Conservation (phyloP, 2,888 invertebrate species). For the Melieria omissa region DNA sequence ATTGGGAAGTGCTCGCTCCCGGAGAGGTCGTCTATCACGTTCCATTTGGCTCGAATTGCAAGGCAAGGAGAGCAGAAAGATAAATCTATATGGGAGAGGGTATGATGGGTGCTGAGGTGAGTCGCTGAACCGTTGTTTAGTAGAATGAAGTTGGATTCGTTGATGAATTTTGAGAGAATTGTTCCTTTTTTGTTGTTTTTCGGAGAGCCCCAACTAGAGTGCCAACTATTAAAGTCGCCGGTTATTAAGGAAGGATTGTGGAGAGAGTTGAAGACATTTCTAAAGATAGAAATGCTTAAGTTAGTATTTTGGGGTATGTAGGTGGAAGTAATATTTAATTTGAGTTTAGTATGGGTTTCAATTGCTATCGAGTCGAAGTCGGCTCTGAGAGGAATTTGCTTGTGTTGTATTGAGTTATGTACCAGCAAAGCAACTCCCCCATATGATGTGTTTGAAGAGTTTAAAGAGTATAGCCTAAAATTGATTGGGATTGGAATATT, state of each 20-base stretch:
- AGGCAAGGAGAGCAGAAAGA: constrained; percentile 31
- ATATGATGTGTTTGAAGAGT: not conserved
- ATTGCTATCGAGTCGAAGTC: not conserved
- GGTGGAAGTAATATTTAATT: constrained; percentile 34
- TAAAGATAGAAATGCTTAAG: constrained; percentile 4
- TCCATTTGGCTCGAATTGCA: constrained; percentile 10
- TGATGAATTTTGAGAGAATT: constrained; percentile 18
- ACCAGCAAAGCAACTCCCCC: too few relatives aligned
- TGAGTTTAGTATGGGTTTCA: constrained; percentile 26
- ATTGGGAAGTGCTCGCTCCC: constrained; percentile 36
- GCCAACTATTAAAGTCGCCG: constrained; percentile 9
- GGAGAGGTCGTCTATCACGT: constrained; percentile 1
- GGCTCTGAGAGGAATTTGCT: not conserved
- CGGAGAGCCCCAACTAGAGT: constrained; percentile 26
- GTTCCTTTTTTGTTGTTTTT: constrained; percentile 15
- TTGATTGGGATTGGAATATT: constrained; percentile 21
- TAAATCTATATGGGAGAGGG: constrained; percentile 40
- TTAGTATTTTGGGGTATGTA: constrained; percentile 29
- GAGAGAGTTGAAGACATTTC: constrained; percentile 10
- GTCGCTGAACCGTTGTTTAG: constrained; percentile 34
- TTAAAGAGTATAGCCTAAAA: too few relatives aligned
- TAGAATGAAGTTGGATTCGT: constrained; percentile 14
- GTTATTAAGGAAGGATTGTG: constrained; percentile 6
- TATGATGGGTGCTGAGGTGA: constrained; percentile 38
- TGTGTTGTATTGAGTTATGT: not conserved